Evolutionary conservation across 2,113 vertebrate species (phyloP), one percentile per base, ranked within the genome.

Genomic region (Saguinus imperator): DNA sequence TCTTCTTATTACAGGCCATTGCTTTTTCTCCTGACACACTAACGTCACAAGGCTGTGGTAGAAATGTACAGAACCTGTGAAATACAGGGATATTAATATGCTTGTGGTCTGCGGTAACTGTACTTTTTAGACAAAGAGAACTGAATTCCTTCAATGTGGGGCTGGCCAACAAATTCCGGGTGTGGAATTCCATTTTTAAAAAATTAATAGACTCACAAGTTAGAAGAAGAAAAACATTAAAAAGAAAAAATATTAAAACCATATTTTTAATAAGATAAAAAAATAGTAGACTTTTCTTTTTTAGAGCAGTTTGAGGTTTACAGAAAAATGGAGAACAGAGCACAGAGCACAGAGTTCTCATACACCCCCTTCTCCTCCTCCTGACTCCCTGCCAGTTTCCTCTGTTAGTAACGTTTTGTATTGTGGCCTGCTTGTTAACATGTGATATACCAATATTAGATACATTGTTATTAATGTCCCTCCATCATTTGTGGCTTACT

Each of bases 381-480:
- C 68, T 13, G 0, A n/a, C 25, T 35, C 10, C 17, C 48, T 55
- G 17, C 12, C 20, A 12, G 6, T 70, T 58, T 48, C 12, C n/a
- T 20, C 20, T 37, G 0, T 58, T 61, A 10, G 2, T 17, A 57
- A n/a, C 45, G 0, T n/a, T 55, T 10, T n/a, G 32, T 18, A 7
- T 70, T 61, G 55, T n/a, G 4, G 8, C 29, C 1, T n/a, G 10
- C 32, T 20, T 50, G 5, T n/a, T n/a, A 29, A 29, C 48, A 45
- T 1, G 3, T 12, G 37, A 35, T 61, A 23, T 32, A 9, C 17
- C 79, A 23, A 29, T 37, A 27, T 8, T 21, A 45, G 45, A 14
- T 3, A 17, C 16, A 1, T 12, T 20, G 5, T 70, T 64, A 14
- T 48, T 6, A 29, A 17, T 64, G 27, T 29, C 61, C 61, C 27